Percentiles rank a stretch among this genome's conserved stretches.
Conservation (phyloP, 2,797 vertebrate species). For the Smutsia temminckii region DNA sequence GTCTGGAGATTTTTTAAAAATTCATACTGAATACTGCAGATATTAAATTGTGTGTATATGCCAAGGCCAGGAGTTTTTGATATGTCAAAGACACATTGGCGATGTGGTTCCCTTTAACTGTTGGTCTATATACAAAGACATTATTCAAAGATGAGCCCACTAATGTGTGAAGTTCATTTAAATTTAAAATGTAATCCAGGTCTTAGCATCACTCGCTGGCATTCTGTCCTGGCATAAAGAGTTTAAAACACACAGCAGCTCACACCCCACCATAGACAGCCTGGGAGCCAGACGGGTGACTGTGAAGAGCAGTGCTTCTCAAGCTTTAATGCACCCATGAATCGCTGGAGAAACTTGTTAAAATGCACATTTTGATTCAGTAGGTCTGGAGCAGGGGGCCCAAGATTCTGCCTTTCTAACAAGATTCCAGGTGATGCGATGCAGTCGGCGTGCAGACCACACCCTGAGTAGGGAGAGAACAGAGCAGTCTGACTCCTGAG, state of each 20-base stretch:
- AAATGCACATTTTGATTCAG: background rate
- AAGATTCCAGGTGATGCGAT: background rate
- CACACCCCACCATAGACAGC: background rate
- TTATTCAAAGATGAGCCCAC: slow-evolving; percentile 8
- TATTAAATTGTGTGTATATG: background rate
- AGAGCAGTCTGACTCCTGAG: background rate
- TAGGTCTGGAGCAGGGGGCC: background rate
- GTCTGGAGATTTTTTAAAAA: background rate
- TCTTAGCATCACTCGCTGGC: background rate
- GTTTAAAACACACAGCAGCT: background rate
- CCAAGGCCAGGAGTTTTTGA: background rate
- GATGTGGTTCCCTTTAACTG: background rate
- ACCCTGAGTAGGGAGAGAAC: background rate
- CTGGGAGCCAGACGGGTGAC: background rate
- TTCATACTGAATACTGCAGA: background rate
- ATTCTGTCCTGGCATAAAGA: background rate
- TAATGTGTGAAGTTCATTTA: slow-evolving; percentile 23
- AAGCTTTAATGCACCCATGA: background rate
- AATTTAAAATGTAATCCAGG: slow-evolving; percentile 7
- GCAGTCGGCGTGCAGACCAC: background rate
- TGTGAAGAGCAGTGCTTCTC: background rate
- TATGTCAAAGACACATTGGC: background rate
- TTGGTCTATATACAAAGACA: background rate
- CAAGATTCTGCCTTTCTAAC: background rate
- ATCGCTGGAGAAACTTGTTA: slow-evolving; percentile 3